Evolutionary conservation across 2,797 vertebrate genomes (phyloP), one percentile per base, ranked within the genome.

Genomic region (Pantherophis vulpinus): DNA sequence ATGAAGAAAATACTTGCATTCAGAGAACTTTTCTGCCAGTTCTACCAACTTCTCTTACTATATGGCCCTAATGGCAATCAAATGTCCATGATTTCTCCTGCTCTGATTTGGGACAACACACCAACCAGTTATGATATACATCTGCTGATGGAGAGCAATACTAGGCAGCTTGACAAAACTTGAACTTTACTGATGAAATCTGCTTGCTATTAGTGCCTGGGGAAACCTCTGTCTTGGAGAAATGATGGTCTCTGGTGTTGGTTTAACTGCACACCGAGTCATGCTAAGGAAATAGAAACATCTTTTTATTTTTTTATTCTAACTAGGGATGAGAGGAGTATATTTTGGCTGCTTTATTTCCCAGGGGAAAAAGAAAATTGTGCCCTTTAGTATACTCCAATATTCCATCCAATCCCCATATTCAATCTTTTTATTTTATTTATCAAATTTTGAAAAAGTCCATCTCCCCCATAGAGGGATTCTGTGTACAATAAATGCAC

Each of bases 401-500:
- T 79, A 37, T 79, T 79, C 18, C 74, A 79, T 90, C 20, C 95
- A 94, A 66, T 23, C 2, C 42, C 18, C 25, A 86, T 94, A 91
- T 37, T 90, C 29, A 96, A 91, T n/a, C n/a, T 18, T 74, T 37
- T 74, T 37, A 74, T 74, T 70, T 70, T 32, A 32, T 70, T 63
- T 63, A 63, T 63, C 11, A 13, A 63, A 63, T 63, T 32, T 37
- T 74, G 66, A 74, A 74, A 74, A 74, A 7, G 2, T 74, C 16
- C 16, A 74, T 37, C n/a, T 37, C 16, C n/a, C n/a, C 14, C n/a
- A 70, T 18, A 70, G 29, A 70, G n/a, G n/a, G 13, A 70, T n/a
- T 70, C 1, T 32, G 32, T 74, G 6, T 96, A 94, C 0, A 91
- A 10, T 70, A 92, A 89, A 91, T 42, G 79, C 93, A 98, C 99